phyloP scores from a whole-genome alignment of 2,888 invertebrate species.

The Chrysolina americana region DNA sequence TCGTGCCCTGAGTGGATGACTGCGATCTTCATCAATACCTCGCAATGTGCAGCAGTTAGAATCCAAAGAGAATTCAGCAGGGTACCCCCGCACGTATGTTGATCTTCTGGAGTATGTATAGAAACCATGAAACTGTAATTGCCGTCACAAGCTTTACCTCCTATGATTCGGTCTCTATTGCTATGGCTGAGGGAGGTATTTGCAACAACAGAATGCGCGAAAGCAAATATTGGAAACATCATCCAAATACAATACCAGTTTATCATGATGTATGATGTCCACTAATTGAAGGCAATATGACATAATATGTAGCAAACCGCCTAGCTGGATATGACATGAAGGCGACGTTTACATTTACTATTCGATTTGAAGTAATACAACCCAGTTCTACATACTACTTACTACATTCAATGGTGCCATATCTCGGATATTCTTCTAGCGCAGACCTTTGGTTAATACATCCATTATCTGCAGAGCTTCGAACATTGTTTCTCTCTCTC shows the following conservation, averaged over 20 bases:
- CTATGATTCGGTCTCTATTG: neutral
- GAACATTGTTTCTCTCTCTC: too few species aligned
- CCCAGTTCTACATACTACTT: too few species aligned
- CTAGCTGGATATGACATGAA: too few species aligned
- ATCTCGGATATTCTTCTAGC: too few species aligned
- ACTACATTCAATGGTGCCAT: too few species aligned
- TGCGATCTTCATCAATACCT: neutral
- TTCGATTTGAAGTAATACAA: too few species aligned
- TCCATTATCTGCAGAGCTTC: too few species aligned
- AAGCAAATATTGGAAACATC: neutral
- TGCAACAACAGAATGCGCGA: neutral
- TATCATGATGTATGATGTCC: neutral
- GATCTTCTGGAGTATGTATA: neutral
- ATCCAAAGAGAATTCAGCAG: conserved; percentile 16
- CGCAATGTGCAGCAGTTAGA: conserved; percentile 25
- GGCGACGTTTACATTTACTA: too few species aligned
- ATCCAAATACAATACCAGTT: neutral
- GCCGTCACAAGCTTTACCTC: neutral
- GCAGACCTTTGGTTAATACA: too few species aligned
- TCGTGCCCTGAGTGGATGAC: neutral
- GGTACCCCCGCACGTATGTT: conserved; percentile 6
- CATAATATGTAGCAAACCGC: too few species aligned
- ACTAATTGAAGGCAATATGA: too few species aligned
- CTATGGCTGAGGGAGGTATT: neutral
- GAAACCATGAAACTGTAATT: conserved; percentile 10